phyloP scores from a whole-genome alignment of 2,797 vertebrate genomes.

The Clamator glandarius region DNA sequence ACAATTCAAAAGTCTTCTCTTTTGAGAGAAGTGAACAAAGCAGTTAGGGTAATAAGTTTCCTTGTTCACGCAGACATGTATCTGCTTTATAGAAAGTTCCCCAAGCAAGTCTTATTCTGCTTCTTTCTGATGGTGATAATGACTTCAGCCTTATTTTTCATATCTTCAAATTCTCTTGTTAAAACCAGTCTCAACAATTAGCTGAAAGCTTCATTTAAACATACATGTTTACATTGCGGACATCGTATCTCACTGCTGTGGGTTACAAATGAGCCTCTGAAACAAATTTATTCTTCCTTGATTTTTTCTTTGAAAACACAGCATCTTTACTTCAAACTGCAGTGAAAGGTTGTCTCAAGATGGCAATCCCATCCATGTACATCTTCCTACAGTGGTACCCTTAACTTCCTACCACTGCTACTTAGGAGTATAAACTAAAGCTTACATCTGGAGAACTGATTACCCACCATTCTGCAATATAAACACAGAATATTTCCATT shows the following conservation, averaged over 20 bases:
- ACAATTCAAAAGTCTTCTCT: neutral
- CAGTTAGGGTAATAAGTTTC: neutral
- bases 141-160: neutral
- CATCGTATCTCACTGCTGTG: neutral
- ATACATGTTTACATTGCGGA: neutral
- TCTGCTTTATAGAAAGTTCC: neutral
- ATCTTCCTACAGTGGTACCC: neutral
- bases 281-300: neutral
- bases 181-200: neutral
- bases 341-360: neutral
- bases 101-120: neutral
- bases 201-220: neutral
- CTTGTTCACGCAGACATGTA: constrained; percentile 1
- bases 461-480: neutral
- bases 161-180: neutral
- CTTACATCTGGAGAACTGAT: neutral
- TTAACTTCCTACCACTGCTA: neutral
- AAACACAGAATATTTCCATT: neutral
- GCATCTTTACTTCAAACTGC: neutral
- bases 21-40: neutral
- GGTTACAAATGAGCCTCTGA: neutral
- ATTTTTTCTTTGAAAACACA: neutral
- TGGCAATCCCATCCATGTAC: neutral
- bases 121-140: neutral
- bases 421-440: neutral